Evolutionary conservation across 1,140 invertebrate species (phyloP).

Genomic region (Pseudomyrmex pallidus): DNA sequence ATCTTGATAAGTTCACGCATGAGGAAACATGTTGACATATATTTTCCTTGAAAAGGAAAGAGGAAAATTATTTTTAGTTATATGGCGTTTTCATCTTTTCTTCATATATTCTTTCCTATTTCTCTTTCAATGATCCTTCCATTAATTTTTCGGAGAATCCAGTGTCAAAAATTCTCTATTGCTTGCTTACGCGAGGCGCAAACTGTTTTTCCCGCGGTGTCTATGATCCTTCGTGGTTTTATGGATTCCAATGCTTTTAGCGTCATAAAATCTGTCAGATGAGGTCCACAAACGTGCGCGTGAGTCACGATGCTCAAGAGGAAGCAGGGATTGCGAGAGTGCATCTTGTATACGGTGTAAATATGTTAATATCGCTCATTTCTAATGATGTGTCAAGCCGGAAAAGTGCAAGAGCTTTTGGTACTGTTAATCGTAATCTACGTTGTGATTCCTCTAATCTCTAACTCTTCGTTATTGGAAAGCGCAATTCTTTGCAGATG

Average conservation of each 20-base stretch:
- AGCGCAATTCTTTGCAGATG: too few relatives aligned
- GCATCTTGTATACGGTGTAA: slow-evolving; percentile 42
- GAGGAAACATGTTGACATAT: too few relatives aligned
- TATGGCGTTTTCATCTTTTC: not conserved
- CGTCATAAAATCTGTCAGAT: slow-evolving; percentile 58
- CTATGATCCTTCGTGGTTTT: slow-evolving; percentile 49
- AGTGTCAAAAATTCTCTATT: not conserved
- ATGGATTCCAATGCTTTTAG: slow-evolving; percentile 56
- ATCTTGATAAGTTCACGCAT: too few relatives aligned
- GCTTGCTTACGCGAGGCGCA: slow-evolving; percentile 12
- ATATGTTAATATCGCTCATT: slow-evolving; percentile 71
- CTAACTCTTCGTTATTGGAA: slow-evolving; percentile 16
- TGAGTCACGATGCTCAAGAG: slow-evolving; percentile 65
- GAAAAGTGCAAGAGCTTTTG: slow-evolving; percentile 33
- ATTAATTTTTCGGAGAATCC: too few relatives aligned
- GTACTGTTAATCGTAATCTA: slow-evolving; percentile 42
- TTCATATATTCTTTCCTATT: not conserved
- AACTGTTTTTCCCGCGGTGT: slow-evolving; percentile 56
- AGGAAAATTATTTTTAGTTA: too few relatives aligned
- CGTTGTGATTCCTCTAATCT: slow-evolving; percentile 26
- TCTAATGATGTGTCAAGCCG: slow-evolving; percentile 49
- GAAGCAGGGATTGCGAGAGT: not conserved
- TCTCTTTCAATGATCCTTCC: not conserved
- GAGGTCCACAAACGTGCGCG: slow-evolving; percentile 48
- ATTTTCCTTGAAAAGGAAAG: too few relatives aligned